Evolutionary conservation across 2,797 vertebrate genomes (phyloP).

Genomic region (Lycodopsis pacificus): DNA sequence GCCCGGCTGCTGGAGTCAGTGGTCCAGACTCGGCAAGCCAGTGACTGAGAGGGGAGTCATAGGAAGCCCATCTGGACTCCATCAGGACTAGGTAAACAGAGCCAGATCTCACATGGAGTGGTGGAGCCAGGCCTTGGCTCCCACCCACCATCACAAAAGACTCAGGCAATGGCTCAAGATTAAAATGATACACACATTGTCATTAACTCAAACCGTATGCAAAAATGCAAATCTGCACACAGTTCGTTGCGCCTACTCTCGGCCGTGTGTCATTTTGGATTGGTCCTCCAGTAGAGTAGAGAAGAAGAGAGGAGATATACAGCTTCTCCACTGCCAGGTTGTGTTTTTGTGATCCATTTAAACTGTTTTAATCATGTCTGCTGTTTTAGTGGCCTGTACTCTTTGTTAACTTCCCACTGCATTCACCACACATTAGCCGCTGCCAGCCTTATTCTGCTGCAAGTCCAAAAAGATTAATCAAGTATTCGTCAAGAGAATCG

Average conservation of each 20-base stretch:
- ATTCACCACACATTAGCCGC: constrained; percentile 29
- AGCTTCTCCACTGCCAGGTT: constrained; percentile 42
- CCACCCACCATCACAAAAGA: constrained; percentile 74
- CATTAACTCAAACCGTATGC: constrained; percentile 75
- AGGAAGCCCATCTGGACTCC: constrained; percentile 80
- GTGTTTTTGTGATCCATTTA: constrained; percentile 39
- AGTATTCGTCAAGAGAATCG: constrained; percentile 6
- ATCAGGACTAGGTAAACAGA: constrained; percentile 79
- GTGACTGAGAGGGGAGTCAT: constrained; percentile 62
- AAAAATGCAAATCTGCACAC: constrained; percentile 71
- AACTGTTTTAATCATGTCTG: constrained; percentile 41
- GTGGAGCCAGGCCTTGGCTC: constrained; percentile 70
- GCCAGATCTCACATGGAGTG: constrained; percentile 78
- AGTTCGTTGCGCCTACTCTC: constrained; percentile 36
- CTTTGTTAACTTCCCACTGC: constrained; percentile 21
- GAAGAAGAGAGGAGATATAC: constrained; percentile 34
- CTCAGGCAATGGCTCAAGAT: constrained; percentile 70
- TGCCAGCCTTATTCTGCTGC: constrained; percentile 11
- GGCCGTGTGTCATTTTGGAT: constrained; percentile 42
- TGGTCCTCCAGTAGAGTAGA: constrained; percentile 15
- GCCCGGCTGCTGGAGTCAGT: constrained; percentile 56
- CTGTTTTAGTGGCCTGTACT: constrained; percentile 39
- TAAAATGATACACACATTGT: constrained; percentile 76
- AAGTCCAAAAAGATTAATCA: constrained; percentile 13
- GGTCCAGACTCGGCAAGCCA: constrained; percentile 62